Conservation (phyloP, 2,113 vertebrate genomes). For the Dermatemys mawii region DNA sequence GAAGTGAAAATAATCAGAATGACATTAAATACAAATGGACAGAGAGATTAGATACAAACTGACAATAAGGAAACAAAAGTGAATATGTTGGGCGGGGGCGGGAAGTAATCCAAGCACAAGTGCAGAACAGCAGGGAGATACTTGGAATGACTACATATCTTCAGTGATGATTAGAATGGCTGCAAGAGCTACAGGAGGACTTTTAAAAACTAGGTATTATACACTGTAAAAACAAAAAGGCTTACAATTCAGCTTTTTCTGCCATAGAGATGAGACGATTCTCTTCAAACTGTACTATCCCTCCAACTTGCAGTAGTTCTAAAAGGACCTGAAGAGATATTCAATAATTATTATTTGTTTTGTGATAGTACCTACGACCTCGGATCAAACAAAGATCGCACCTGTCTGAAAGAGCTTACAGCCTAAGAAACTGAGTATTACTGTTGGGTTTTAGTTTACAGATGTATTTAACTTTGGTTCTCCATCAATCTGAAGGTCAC, state of each 20-base stretch:
- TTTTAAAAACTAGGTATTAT: background rate
- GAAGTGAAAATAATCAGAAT: background rate
- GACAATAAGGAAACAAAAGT: background rate
- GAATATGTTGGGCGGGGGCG: too few species aligned
- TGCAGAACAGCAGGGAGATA: background rate
- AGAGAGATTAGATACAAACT: background rate
- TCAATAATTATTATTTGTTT: conserved; percentile 4
- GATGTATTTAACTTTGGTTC: background rate
- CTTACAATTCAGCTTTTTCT: conserved; percentile 97
- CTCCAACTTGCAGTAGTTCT: conserved; percentile 95
- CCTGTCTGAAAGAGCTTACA: background rate
- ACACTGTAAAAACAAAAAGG: background rate
- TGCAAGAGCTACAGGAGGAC: background rate
- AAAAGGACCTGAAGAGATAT: conserved; percentile 87
- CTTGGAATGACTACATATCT: background rate
- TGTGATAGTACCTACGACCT: background rate
- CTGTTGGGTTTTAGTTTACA: background rate
- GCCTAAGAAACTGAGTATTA: background rate
- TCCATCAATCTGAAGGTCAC: background rate
- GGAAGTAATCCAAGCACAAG: background rate
- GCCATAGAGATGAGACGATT: conserved; percentile 88
- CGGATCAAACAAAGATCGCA: background rate
- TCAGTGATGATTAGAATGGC: background rate
- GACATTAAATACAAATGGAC: background rate
- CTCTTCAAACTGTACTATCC: conserved; percentile 96